Conservation (phyloP, 2,797 vertebrate species). For the Coilia nasus region DNA sequence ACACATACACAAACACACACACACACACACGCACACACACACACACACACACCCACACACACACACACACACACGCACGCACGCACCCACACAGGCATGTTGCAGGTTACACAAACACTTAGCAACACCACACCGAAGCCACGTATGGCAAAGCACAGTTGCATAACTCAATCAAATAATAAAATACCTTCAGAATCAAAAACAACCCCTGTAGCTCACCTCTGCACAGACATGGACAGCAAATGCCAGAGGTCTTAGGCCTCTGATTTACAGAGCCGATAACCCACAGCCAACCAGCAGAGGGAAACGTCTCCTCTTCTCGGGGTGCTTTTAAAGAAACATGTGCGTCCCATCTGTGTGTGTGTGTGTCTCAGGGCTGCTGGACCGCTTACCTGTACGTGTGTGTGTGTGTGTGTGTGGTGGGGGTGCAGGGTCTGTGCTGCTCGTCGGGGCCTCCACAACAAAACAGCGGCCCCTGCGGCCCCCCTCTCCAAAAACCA, state of each 20-base stretch:
- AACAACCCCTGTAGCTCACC: conserved; percentile 1
- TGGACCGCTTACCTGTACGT: neutral
- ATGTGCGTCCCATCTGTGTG: conserved; percentile 60
- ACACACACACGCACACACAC: neutral
- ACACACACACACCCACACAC: neutral
- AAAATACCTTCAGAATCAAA: neutral
- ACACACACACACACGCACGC: neutral
- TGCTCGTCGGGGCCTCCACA: conserved; percentile 57
- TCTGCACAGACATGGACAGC: neutral
- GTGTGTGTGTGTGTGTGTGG: neutral
- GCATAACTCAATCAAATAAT: too few species aligned
- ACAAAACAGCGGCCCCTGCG: conserved; percentile 69
- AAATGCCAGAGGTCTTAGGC: conserved; percentile 4
- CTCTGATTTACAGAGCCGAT: conserved; percentile 1
- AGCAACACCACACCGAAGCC: neutral
- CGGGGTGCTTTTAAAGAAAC: conserved; percentile 59
- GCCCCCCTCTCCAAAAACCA: conserved; percentile 56
- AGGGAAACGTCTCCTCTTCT: conserved; percentile 43
- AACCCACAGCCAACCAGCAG: conserved; percentile 17
- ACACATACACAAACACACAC: neutral
- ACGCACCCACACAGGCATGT: too few species aligned
- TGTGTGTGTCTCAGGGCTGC: neutral
- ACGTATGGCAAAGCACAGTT: neutral
- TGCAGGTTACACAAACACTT: neutral
- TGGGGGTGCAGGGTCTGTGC: conserved; percentile 59